phyloP scores from a whole-genome alignment of 2,888 invertebrate genomes.

The Beris chalybata region DNA sequence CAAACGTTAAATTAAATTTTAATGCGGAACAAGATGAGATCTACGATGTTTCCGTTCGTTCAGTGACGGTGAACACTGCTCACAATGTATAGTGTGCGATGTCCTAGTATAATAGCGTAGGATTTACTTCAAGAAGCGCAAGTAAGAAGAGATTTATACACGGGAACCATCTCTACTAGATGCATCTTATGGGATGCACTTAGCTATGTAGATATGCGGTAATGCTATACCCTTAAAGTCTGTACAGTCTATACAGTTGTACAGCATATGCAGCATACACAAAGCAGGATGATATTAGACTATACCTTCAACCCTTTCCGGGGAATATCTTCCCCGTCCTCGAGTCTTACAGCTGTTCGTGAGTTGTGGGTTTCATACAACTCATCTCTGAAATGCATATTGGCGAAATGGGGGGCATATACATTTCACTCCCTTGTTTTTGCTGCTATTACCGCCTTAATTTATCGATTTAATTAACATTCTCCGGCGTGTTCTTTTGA shows the following conservation, averaged over 20 bases:
- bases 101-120: no score
- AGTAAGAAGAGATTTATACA: conserved; percentile 2
- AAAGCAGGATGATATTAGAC: background rate
- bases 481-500: no score
- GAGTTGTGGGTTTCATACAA: conserved; percentile 1
- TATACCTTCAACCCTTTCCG: background rate
- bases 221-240: background rate
- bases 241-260: background rate
- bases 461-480: no score
- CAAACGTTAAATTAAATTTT: conserved; percentile 9
- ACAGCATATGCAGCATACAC: conserved; percentile 1
- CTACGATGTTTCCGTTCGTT: background rate
- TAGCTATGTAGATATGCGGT: background rate
- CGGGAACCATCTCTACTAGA: background rate
- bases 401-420: no score
- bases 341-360: background rate
- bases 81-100: no score
- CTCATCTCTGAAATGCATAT: background rate
- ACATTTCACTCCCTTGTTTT: no score
- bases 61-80: background rate
- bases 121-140: no score
- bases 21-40: background rate
- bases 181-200: background rate
- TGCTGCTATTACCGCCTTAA: no score
- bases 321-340: background rate